Base-by-base conservation (phyloP, 1,140 invertebrate species). In the Batillaria attramentaria region DNA sequence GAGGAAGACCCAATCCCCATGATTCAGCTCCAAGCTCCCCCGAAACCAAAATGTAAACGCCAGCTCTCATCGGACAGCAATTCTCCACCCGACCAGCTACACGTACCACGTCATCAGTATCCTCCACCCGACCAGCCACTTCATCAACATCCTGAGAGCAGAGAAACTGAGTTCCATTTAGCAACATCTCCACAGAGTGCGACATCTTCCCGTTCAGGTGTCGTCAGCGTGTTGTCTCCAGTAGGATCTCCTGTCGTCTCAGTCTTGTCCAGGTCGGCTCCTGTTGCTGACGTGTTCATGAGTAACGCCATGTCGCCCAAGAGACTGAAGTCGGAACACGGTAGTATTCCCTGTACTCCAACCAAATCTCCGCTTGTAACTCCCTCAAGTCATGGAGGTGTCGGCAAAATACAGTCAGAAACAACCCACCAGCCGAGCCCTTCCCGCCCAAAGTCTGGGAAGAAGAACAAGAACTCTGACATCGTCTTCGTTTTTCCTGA, bases 1-100 rank as follows among this genome's bases (percentile, higher is more conserved):
- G 70, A 72, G 31, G 28, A 50, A 57, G 70, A 79, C 18, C 65
- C 74, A 4, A 60, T 82, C n/a, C 72, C 78, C 43, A 50, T 72
- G 41, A 54, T 72, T 43, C 70, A 72, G 8, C 70, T 79, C 6
- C 72, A 82, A 74, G 81, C 68, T 65, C 78, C 78, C 3, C 75
- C 78, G 8, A 79, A 79, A 60, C 28, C 70, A 16, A 82, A 78
- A 73, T 54, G 68, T 24, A 82, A 79, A 62, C 62, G 81, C 6
- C 78, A 79, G 24, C 50, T 82, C 3, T 79, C 81, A 2, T 69
- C 75, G 3, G 78, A 82, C 70, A n/a, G n/a, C n/a, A 72, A 13
- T 28, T 72, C 70, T 43, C 70, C 70, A 5, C 70, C 70, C 2
- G 24, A 72, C 28, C 8, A 4, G 8, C 33, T 31, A 42, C 28